Evolutionary conservation across 2,797 vertebrate species (phyloP), one percentile per base, ranked within the genome.

Genomic region (Acipenser oxyrinchus): DNA sequence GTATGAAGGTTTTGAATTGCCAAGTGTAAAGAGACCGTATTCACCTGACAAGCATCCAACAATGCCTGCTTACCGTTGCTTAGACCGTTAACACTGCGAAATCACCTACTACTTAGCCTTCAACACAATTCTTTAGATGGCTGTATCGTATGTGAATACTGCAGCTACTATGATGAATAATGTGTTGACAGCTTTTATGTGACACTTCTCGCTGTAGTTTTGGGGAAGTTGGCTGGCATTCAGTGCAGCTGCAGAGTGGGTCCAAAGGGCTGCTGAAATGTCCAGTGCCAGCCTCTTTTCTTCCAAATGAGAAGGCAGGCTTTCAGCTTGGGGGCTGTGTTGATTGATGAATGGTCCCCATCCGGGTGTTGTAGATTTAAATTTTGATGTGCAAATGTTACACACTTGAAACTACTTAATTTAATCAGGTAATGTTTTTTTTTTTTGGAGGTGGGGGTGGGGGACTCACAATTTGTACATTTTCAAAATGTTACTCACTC

Each of bases 321-420:
- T 62, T 67, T 73, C 66, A 71, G 72, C 70, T 58, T 63, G n/a
- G 18, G 48, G 60, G 65, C 69, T 61, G 53, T 66, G 62, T 60
- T 68, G 70, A 69, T 73, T 74, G 69, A 76, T 69, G 71, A 73
- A 74, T 71, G 69, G 66, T 51, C 66, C 73, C 68, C 68, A 65
- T 69, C 73, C 62, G 67, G 49, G 53, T 60, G 65, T 65, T 63
- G 65, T 64, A 58, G 70, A 74, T 69, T 59, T 72, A 71, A 53
- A 71, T 66, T 60, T 68, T 69, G 69, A 72, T 69, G 66, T 60
- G 67, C 69, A 50, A 71, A 70, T 73, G 64, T 75, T 69, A 68
- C 65, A 70, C 66, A 69, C 66, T 68, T 71, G 65, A 74, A 60
- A 66, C 66, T 65, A 48, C 55, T 63, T 67, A 67, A 66, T 69